These are phyloP conservation scores for Cynoglossus semilaevis DNA, from an alignment of 2,113 vertebrate genomes.

Conservation along the genomic window DNA sequence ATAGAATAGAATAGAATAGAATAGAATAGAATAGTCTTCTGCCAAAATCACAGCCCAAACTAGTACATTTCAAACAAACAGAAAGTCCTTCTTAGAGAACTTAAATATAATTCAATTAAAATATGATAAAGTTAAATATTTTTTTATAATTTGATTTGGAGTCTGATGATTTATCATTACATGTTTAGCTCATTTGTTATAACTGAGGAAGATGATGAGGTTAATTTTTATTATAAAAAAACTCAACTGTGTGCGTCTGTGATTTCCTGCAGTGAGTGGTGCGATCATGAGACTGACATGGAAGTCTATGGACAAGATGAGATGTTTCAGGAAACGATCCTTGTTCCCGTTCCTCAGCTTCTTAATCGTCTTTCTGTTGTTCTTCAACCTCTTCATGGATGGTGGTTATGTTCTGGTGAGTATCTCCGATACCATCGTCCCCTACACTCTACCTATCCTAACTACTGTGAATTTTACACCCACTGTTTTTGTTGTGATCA, in stretches of 20 bases:
- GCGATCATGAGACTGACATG: constrained; percentile 75
- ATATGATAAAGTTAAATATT: too few relatives aligned
- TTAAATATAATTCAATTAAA: too few relatives aligned
- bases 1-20: too few relatives aligned
- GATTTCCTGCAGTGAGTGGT: constrained; percentile 47
- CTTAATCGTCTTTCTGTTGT: constrained; percentile 87
- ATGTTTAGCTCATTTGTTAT: too few relatives aligned
- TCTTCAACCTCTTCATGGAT: constrained; percentile 94
- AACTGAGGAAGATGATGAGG: too few relatives aligned
- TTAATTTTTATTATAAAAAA: background rate
- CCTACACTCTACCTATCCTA: too few relatives aligned
- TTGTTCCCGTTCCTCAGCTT: constrained; percentile 87
- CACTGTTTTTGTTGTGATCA: background rate
- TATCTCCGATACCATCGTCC: background rate
- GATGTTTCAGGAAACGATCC: constrained; percentile 91
- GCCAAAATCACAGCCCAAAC: too few relatives aligned
- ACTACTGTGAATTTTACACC: background rate
- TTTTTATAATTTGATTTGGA: too few relatives aligned
- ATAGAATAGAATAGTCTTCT: too few relatives aligned
- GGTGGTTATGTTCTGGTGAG: constrained; percentile 92
- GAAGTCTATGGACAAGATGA: constrained; percentile 91
- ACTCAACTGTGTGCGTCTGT: constrained; percentile 19
- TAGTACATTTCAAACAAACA: too few relatives aligned
- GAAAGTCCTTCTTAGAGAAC: too few relatives aligned
- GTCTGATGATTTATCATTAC: too few relatives aligned